Base-by-base conservation (phyloP, 2,797 vertebrate species). In the Acanthurus leucopareius region DNA sequence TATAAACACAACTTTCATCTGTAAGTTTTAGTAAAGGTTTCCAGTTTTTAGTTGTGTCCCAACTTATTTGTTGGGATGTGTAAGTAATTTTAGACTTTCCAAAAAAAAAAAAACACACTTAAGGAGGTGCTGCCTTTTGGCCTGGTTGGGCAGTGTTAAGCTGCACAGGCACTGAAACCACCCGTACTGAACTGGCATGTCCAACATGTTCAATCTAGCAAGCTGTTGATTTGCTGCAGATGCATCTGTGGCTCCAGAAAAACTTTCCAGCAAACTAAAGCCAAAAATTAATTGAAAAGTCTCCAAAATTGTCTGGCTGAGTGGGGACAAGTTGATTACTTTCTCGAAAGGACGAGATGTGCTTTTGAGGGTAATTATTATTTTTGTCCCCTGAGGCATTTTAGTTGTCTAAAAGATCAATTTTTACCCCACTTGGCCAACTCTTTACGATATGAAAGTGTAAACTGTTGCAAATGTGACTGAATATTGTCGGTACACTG, bases 211-310 rank as follows among this genome's bases (percentile, higher is more conserved):
- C 52, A 83, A 51, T 66, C 52, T 68, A 63, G 71, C n/a, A 1
- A 79, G 59, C 68, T 67, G 38, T 82, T 83, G 75, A 85, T 87
- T 83, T 47, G 73, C 82, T 80, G 60, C 84, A 86, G 78, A 89
- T 86, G 71, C 56, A 40, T 60, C 9, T 77, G 60, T 63, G 77
- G 76, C 82, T 84, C 71, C 57, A 66, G 54, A 59, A 52, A 10
- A 63, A 47, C 56, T 38, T 61, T 79, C 68, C 61, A 66, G 52
- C 70, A 81, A 9, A 74, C 76, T 32, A 10, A 69, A 73, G 69
- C 70, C 71, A 86, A 79, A 83, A 67, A 48, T 61, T 48, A 72
- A 49, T 28, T 28, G 44, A 75, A 61, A 63, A n/a, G 22, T 80
- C 83, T 91, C 82, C 83, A 82, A 67, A 84, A 47, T n/a, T 58